These are phyloP conservation scores for Bufotes viridis DNA, from an alignment of 2,797 vertebrate species.

Conservation along the genomic window DNA sequence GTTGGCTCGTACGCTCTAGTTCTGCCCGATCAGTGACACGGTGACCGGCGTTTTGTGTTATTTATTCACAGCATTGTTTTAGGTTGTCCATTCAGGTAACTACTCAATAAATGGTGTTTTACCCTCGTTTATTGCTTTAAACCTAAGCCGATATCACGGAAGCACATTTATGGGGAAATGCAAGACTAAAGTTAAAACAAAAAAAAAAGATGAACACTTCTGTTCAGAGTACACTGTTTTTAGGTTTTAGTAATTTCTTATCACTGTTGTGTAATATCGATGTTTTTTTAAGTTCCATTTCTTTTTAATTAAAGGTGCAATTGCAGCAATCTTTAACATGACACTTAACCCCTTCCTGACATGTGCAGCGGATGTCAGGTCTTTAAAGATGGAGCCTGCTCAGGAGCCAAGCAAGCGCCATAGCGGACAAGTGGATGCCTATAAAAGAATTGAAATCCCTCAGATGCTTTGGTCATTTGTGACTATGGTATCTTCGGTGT, in stretches of 20 bases:
- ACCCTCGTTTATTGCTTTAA: neutral
- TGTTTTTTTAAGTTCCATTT: neutral
- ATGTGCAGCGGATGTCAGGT: no score
- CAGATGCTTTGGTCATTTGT: no score
- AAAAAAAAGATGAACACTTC: neutral
- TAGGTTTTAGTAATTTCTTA: neutral
- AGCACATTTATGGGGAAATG: no score
- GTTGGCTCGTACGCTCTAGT: slow-evolving; percentile 94
- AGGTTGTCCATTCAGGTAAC: neutral
- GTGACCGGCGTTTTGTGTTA: neutral
- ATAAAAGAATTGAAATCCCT: no score
- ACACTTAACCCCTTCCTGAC: no score
- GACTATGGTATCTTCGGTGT: no score
- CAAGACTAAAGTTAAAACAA: no score
- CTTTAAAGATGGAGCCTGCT: no score
- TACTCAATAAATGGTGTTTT: neutral
- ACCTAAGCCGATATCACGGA: neutral
- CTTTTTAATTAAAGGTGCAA: no score
- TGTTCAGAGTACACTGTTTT: neutral
- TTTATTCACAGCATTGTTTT: neutral
- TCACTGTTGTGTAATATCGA: neutral
- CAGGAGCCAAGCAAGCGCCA: no score
- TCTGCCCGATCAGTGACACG: slow-evolving; percentile 80
- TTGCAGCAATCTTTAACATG: no score
- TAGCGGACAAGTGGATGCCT: no score